Conservation (phyloP, 2,888 invertebrate species). For the Leucoma salicis region DNA sequence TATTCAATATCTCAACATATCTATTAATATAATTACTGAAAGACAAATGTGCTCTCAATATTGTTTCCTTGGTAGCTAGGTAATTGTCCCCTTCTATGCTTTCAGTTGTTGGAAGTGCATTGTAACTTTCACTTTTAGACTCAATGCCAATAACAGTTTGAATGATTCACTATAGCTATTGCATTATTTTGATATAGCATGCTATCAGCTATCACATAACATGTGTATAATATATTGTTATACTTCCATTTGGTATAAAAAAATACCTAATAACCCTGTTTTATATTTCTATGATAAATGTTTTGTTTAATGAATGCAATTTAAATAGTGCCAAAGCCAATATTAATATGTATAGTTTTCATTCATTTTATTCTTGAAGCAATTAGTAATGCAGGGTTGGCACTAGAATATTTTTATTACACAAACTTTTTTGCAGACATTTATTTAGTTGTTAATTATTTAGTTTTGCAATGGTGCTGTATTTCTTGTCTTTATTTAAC, state of each 20-base stretch:
- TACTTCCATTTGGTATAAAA: background rate
- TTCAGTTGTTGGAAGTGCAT: conserved; percentile 59
- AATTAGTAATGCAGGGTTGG: background rate
- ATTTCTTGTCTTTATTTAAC: too few relatives aligned
- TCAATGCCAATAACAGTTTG: conserved; percentile 73
- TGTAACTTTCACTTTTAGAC: conserved; percentile 77
- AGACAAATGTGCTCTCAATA: too few relatives aligned
- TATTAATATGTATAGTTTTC: conserved; percentile 1
- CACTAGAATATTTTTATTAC: background rate
- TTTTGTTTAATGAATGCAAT: conserved; percentile 4
- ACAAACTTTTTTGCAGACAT: too few relatives aligned
- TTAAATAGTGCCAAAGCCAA: conserved; percentile 1
- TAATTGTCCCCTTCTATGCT: conserved; percentile 57
- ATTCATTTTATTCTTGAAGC: background rate
- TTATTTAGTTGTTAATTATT: too few relatives aligned
- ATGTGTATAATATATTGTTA: conserved; percentile 1
- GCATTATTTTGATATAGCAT: conserved; percentile 32
- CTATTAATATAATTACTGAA: too few relatives aligned
- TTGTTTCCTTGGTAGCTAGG: conserved; percentile 44
- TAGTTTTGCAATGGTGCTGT: too few relatives aligned
- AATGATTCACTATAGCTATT: conserved; percentile 63
- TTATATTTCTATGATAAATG: background rate
- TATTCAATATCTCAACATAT: too few relatives aligned
- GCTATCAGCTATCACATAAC: conserved; percentile 2
- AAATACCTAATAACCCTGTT: background rate